Conservation (phyloP, 2,797 vertebrate species). For the Valencia hispanica region DNA sequence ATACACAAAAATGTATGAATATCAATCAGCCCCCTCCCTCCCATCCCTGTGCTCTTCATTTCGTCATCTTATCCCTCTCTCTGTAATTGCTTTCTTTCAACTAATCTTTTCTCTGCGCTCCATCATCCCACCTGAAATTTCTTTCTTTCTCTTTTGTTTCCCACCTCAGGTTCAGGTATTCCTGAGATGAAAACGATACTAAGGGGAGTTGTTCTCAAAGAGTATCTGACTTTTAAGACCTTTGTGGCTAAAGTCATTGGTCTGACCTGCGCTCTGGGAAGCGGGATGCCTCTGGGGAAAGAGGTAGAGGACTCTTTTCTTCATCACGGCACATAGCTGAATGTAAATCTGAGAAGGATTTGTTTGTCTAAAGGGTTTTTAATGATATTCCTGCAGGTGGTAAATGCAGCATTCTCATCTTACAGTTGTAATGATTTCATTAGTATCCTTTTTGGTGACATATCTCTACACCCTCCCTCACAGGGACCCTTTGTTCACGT, state of each 20-base stretch:
- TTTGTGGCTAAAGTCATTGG: constrained; percentile 98
- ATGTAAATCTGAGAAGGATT: constrained; percentile 31
- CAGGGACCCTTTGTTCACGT: constrained; percentile 97
- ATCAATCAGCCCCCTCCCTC: constrained; percentile 56
- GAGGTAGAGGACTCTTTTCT: constrained; percentile 81
- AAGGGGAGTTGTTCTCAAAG: constrained; percentile 94
- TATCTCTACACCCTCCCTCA: constrained; percentile 33
- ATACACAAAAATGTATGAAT: constrained; percentile 65
- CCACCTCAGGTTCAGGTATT: constrained; percentile 91
- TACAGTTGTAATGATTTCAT: constrained; percentile 23
- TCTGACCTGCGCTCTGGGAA: constrained; percentile 94
- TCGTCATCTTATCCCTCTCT: constrained; percentile 45
- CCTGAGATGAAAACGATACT: constrained; percentile 99
- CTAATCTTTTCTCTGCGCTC: constrained; percentile 41
- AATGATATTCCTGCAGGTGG: constrained; percentile 16
- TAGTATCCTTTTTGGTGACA: constrained; percentile 25
- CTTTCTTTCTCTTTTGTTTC: constrained; percentile 6
- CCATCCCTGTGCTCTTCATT: constrained; percentile 36
- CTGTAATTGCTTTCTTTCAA: constrained; percentile 59
- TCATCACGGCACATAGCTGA: constrained; percentile 21
- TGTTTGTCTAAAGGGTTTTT: constrained; percentile 18
- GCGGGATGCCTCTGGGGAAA: constrained; percentile 96
- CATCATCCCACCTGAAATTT: constrained; percentile 37
- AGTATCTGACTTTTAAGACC: constrained; percentile 97
- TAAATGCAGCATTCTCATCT: constrained; percentile 19